Evolutionary conservation across 2,888 invertebrate genomes (phyloP), one percentile per base, ranked within the genome.

Genomic region (Gandaritis pyraliata): DNA sequence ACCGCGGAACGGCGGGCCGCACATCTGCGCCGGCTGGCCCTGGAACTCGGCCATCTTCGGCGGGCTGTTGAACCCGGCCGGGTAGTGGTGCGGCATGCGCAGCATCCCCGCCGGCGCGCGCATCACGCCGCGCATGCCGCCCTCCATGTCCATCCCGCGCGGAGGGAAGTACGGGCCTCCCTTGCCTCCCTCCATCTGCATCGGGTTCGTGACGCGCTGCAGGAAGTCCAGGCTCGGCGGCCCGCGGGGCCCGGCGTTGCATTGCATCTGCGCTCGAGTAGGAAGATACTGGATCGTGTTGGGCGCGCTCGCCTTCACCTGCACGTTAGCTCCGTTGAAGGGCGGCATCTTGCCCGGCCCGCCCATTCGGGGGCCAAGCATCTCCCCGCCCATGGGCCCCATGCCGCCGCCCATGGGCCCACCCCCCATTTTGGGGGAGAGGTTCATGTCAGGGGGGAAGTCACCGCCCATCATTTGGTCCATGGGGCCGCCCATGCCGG

Each of bases 281-380:
- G 99, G 99, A 85, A 98, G 94, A 93, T 99, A 99, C 93, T 99
- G 98, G 82, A 99, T 99, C 39, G 99, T 99, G 88, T 99, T 99
- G 0, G 99, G 98, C 11, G 98, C 98, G 86, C 97, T 98, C 10
- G 98, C 97, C 88, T 98, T 98, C 29, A 99, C 98, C 89, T 97
- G 97, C 45, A 97, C 96, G 86, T 97, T 98, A 10, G 93, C 92
- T 8, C 93, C 93, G 80, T 94, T 94, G 75, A 94, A 94, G 8
- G 94, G 94, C 13, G 91, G 86, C 92, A 92, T 92, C 68, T 92
- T 93, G 0, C 93, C 93, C 36, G 88, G 90, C 51, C 82, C 94
- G 55, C 93, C 94, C 85, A 94, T 93, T 12, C 93, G 91, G 47
- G 95, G 95, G 16, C 95, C 95, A 93, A 94, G 94, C 94, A 94